Evolutionary conservation across 2,113 vertebrate species (phyloP).

Genomic region (Eptatretus burgeri): DNA sequence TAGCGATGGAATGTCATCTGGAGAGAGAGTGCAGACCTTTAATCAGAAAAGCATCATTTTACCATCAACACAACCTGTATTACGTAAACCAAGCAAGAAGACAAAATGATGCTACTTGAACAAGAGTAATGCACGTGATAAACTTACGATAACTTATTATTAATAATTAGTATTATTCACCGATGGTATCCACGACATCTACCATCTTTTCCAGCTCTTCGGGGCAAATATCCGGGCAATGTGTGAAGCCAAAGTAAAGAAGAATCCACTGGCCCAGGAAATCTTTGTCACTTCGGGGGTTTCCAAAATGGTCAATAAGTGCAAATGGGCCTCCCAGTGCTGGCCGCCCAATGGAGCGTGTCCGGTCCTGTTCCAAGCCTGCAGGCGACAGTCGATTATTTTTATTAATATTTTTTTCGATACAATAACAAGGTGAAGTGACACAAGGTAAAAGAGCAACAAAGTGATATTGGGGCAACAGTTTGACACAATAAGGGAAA

Average conservation of each 20-base stretch:
- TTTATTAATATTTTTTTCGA: neutral
- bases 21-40: slow-evolving; percentile 1
- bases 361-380: slow-evolving; percentile 45
- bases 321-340: slow-evolving; percentile 68
- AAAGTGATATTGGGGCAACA: neutral
- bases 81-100: too few species aligned
- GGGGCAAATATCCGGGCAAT: slow-evolving; percentile 87
- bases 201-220: slow-evolving; percentile 94
- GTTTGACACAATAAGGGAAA: neutral
- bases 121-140: neutral
- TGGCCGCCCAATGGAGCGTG: slow-evolving; percentile 36
- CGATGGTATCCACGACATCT: slow-evolving; percentile 53
- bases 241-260: slow-evolving; percentile 85
- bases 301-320: slow-evolving; percentile 34
- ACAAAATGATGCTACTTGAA: neutral
- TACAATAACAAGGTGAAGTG: neutral
- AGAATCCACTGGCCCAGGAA: slow-evolving; percentile 65
- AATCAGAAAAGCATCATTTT: too few species aligned
- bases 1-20: slow-evolving; percentile 40
- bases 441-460: neutral
- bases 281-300: slow-evolving; percentile 31
- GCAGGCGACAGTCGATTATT: neutral
- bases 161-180: slow-evolving; percentile 15
- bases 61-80: too few species aligned
- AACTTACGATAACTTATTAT: neutral